Evolutionary conservation across 64 coral and sea anemone genomes (phyloP), one percentile per base, ranked within the genome.

Genomic region (Porites australiensis): DNA sequence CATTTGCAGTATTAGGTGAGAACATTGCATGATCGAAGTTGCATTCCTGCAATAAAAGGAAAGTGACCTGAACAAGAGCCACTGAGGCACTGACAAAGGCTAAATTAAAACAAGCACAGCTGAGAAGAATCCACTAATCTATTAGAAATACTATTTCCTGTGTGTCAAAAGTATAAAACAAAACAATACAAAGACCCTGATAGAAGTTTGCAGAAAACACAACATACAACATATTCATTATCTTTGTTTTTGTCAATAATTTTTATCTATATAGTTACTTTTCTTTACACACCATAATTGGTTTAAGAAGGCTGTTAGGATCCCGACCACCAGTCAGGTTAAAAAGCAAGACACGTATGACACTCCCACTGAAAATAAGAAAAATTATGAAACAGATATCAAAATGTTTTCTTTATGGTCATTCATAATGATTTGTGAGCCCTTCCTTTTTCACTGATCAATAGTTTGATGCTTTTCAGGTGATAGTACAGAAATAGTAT

Each of bases 301-400:
- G 94, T 59, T 88, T 86, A 12, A 99, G 85, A 71, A 99, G 77
- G 9, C 77, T 89, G 13, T 96, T 88, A 13, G 98, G 91, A 76
- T 99, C 98, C 44, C 98, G 72, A n/a, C 92, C 94, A 22, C 94
- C 94, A 73, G 98, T 99, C 73, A 96, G 74, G 60, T 99, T 99
- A 63, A 99, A 99, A 72, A 99, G 78, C 77, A 99, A 86, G 11
- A 99, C 92, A 73, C 98, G 94, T 14, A 77, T 89, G 64, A 94
- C 92, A 77, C 45, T 69, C 21, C 91, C 90, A 7, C 94, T 96
- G 53, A 54, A 48, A 53, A 82, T 55, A 88, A 64, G 4, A 85
- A 77, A 23, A 46, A 82, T 84, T 16, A 37, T 37, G 1, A 19
- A 46, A 60, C 50, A 65, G 44, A 8, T 50, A 10, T 91, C 21